Evolutionary conservation across 1,140 invertebrate genomes (phyloP), one percentile per base, ranked within the genome.

Genomic region (Platyura marginata): DNA sequence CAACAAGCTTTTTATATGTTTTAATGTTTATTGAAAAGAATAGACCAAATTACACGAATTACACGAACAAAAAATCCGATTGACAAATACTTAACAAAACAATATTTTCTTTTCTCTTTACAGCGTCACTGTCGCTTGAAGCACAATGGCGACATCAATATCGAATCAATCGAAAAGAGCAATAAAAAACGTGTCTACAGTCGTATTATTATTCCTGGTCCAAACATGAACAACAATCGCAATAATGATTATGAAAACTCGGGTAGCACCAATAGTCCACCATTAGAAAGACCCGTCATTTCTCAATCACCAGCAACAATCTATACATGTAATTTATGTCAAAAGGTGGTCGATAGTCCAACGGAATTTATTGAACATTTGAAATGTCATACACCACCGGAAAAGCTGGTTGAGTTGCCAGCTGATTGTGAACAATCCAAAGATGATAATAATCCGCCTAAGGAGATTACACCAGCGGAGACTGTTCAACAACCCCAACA

Each of bases 121-220:
- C 67, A 79, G 76, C 70, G 76, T 52, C 78, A 81, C 49, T 81
- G 77, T 61, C 71, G 76, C 48, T 63, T 79, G 58, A 79, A 78
- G 55, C 78, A 79, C 58, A 70, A 71, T 57, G 76, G 76, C 45
- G 68, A 77, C 50, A 75, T 79, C 48, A 69, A 72, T 57, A 75
- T 79, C 38, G 69, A 72, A 49, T 57, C 60, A 49, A 66, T 66
- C 55, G 64, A 60, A 65, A 64, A 44, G 59, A 64, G 21, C 69
- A 55, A 51, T 22, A 25, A 43, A 41, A 61, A 54, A 57, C 64
- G 44, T 61, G 47, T 56, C 33, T 59, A 51, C 43, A 55, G 40
- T 25, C 56, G 48, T 44, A 52, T 53, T 62, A 68, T 6, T 54
- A 62, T 40, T 59, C 57, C 38, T 89, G 85, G 50, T 67, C 69